These are phyloP conservation scores for Pluvialis apricaria DNA, from an alignment of 2,113 vertebrate genomes.

Conservation along the genomic window DNA sequence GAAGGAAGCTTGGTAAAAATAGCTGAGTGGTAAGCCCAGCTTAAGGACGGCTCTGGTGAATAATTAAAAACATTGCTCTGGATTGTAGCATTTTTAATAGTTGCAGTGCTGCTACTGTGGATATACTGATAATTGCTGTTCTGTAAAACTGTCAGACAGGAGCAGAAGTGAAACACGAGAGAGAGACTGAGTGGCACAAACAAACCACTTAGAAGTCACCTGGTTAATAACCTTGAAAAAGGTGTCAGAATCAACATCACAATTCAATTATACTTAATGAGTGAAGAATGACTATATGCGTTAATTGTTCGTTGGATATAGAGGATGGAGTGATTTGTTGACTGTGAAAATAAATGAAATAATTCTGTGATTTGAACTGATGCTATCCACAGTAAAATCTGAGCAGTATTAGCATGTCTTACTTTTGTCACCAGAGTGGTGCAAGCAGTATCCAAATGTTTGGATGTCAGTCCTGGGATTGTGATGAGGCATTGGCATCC, in stretches of 20 bases:
- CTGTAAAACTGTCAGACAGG: background rate
- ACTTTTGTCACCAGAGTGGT: background rate
- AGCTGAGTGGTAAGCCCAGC: background rate
- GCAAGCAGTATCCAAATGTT: background rate
- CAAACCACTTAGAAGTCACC: background rate
- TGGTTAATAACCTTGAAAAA: conserved; percentile 19
- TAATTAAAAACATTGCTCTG: background rate
- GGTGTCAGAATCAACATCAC: background rate
- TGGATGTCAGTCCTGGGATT: background rate
- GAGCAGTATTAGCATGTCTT: background rate
- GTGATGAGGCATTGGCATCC: background rate
- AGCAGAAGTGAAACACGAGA: background rate
- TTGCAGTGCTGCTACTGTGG: background rate
- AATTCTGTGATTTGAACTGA: background rate
- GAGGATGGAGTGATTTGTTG: background rate
- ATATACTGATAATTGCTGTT: conserved; percentile 26
- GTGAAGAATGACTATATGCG: background rate
- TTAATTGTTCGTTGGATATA: background rate
- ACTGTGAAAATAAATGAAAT: background rate
- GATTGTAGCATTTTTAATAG: background rate
- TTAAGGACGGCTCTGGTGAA: background rate
- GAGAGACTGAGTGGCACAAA: background rate
- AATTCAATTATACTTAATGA: background rate
- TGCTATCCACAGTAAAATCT: background rate
- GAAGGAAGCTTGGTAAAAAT: background rate